These are phyloP conservation scores for Dendrolimus pini DNA, from an alignment of 2,888 invertebrate genomes.

Conservation along the genomic window DNA sequence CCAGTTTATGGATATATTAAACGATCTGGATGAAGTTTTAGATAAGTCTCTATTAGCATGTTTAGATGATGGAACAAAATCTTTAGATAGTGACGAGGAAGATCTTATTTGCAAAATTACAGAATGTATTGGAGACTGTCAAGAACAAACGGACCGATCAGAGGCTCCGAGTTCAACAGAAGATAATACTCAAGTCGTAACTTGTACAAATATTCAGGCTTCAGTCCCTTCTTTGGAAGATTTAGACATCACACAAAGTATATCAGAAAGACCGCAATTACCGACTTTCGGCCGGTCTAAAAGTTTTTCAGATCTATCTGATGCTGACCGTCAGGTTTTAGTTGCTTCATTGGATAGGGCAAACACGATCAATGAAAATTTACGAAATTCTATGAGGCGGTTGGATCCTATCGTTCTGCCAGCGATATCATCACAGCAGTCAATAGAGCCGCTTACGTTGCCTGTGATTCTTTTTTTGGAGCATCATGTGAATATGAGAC, in stretches of 20 bases:
- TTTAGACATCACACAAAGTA: slow-evolving; percentile 27
- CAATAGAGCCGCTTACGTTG: slow-evolving; percentile 55
- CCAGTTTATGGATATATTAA: slow-evolving; percentile 74
- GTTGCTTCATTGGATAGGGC: slow-evolving; percentile 46
- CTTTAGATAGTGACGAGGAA: slow-evolving; percentile 60
- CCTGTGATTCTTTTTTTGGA: slow-evolving; percentile 68
- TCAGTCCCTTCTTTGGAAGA: slow-evolving; percentile 35
- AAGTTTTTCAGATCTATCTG: slow-evolving; percentile 56
- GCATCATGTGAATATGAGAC: slow-evolving; percentile 62
- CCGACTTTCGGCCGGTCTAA: slow-evolving; percentile 50
- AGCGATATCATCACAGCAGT: slow-evolving; percentile 45
- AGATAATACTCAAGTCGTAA: slow-evolving; percentile 58
- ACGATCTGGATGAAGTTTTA: slow-evolving; percentile 76
- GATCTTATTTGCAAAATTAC: slow-evolving; percentile 68
- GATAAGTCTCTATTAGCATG: slow-evolving; percentile 70
- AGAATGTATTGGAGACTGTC: slow-evolving; percentile 46
- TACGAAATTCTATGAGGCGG: slow-evolving; percentile 64
- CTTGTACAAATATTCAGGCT: slow-evolving; percentile 29
- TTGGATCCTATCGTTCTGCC: slow-evolving; percentile 65
- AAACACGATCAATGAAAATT: slow-evolving; percentile 45
- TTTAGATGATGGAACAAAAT: slow-evolving; percentile 53
- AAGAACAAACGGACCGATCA: slow-evolving; percentile 34
- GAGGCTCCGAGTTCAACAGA: slow-evolving; percentile 48
- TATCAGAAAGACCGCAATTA: slow-evolving; percentile 30
- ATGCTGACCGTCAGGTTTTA: slow-evolving; percentile 35